Conservation (phyloP, 2,797 vertebrate genomes). For the Typhlichthys subterraneus region DNA sequence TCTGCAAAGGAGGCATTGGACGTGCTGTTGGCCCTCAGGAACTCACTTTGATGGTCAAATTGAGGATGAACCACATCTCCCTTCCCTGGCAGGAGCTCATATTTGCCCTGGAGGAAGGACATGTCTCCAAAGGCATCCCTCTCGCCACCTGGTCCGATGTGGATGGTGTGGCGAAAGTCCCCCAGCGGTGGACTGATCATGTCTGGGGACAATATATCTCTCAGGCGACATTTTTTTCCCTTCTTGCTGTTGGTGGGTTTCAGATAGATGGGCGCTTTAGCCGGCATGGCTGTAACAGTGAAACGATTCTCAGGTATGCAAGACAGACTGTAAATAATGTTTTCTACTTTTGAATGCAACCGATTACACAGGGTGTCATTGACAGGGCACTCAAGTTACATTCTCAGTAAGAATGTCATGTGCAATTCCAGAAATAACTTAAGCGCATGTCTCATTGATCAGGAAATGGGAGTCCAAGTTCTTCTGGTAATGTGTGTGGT, state of each 20-base stretch:
- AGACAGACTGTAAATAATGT: constrained; percentile 25
- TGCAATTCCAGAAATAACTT: constrained; percentile 47
- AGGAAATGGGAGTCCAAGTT: constrained; percentile 37
- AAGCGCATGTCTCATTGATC: constrained; percentile 53
- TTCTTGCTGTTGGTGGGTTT: constrained; percentile 93
- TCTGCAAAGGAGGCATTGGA: constrained; percentile 89
- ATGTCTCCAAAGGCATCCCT: constrained; percentile 96
- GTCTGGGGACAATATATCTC: constrained; percentile 96
- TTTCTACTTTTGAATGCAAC: constrained; percentile 44
- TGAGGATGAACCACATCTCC: constrained; percentile 75
- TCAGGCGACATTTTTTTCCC: constrained; percentile 94
- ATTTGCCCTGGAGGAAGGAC: constrained; percentile 97
- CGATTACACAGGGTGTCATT: constrained; percentile 36
- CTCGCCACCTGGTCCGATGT: constrained; percentile 94
- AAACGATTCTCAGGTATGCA: constrained; percentile 30
- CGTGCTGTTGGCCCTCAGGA: constrained; percentile 91
- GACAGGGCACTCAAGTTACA: constrained; percentile 68
- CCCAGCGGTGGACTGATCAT: constrained; percentile 98
- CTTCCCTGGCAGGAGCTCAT: constrained; percentile 91
- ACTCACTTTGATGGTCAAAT: constrained; percentile 84
- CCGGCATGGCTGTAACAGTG: constrained; percentile 85
- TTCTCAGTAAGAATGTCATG: constrained; percentile 61
- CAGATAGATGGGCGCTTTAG: constrained; percentile 97
- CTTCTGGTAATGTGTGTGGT: constrained; percentile 20
- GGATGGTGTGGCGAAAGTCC: constrained; percentile 97